Base-by-base conservation (phyloP, 2,888 invertebrate genomes). In the Drosophila algonquin region DNA sequence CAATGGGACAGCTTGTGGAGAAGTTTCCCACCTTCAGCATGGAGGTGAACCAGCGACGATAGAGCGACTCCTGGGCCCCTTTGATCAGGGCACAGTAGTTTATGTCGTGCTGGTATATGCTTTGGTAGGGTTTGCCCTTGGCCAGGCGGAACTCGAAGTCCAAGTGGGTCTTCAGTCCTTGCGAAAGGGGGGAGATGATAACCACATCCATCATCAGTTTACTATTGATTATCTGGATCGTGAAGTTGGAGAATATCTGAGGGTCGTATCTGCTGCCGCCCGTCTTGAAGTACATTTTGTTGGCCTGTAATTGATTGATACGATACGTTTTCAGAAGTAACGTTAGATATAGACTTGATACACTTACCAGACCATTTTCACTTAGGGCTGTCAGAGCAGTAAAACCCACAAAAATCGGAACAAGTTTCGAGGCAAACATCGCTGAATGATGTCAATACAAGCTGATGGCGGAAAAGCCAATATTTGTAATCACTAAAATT, bases 21-120 rank as follows among this genome's bases (percentile, higher is more conserved):
- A 88, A 82, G 60, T 83, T 83, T 2, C 83, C 80, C 3, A 74
- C 27, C 10, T 86, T 88, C 3, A 75, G 5, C 83, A 86, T 80
- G 30, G 32, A 47, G 2, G 47, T 10, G 12, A 46, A 68, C 77
- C 74, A 80, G 8, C 76, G 84, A 1, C 78, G 65, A 54, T 88
- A 83, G 0, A 83, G 12, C 2, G 77, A 65, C 6, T 80, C 35
- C 10, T 75, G 77, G 0, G 71, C 9, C 0, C 74, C 78, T 14
- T 45, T 69, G 7, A 88, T 63, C 24, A 88, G 5, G 0, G 44
- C 21, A n/a, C 83, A 83, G 51, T 72, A 86, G 68, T 80, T 76
- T 1, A 83, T 62, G 53, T 86, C 78, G 55, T 88, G 80, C 10
- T 86, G 69, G 47, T 75, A 82, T 8, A 86, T 3, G 51, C 54